phyloP scores from a whole-genome alignment of 2,888 invertebrate genomes.

The Macrophya alboannulata region DNA sequence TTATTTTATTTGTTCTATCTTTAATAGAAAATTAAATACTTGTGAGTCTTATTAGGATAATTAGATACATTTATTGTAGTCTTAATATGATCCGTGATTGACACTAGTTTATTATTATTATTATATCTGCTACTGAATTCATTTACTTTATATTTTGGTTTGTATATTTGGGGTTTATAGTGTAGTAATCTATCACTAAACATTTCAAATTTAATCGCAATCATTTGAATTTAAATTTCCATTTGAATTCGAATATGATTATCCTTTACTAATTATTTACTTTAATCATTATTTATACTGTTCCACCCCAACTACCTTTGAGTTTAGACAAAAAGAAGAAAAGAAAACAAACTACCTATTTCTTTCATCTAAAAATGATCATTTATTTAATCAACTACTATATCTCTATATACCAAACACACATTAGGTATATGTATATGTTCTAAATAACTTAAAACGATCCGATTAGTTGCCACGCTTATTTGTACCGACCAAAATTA shows the following conservation, averaged over 20 bases:
- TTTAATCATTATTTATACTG: neutral
- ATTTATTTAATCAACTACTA: neutral
- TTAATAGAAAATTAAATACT: neutral
- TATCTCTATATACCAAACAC: neutral
- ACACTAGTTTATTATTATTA: slow-evolving; percentile 15
- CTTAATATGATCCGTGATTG: slow-evolving; percentile 22
- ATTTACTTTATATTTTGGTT: slow-evolving; percentile 24
- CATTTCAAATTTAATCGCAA: neutral
- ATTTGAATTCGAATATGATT: too few species aligned
- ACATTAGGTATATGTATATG: neutral
- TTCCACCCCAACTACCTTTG: neutral
- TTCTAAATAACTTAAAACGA: neutral
- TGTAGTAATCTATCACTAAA: neutral
- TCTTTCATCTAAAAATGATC: neutral
- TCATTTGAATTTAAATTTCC: too few species aligned
- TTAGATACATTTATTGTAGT: neutral
- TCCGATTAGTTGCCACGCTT: neutral
- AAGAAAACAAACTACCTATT: neutral
- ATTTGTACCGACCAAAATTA: neutral
- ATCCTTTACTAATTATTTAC: neutral
- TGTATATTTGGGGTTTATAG: neutral
- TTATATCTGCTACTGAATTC: slow-evolving; percentile 18
- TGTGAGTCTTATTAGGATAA: slow-evolving; percentile 23
- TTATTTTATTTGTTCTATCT: too few species aligned
- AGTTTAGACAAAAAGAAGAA: neutral